Evolutionary conservation across 2,113 vertebrate genomes (phyloP), one percentile per base, ranked within the genome.

Genomic region (Perognathus longimembris): DNA sequence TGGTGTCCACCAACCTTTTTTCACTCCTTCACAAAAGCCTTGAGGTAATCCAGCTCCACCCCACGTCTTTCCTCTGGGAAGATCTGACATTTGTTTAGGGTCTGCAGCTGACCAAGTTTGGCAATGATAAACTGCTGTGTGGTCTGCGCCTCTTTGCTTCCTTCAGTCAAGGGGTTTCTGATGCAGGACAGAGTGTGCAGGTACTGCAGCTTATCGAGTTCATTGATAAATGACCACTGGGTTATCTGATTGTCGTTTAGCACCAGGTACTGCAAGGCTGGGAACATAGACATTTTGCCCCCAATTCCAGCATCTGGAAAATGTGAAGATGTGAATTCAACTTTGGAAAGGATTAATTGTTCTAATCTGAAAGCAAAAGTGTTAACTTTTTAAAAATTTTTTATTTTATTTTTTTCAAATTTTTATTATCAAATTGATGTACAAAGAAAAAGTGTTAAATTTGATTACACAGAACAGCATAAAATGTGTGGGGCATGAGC

Each of bases 1-100:
- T 97, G 97, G 24, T 98, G 97, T 1, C 99, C 99, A 3, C 98
- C 99, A 0, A 98, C 98, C 94, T 98, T 97, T 80, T 99, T 95
- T 99, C 99, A 99, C 32, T 98, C 98, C 5, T 93, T 97, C 4
- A 99, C 99, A 88, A 99, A 99, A 96, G 98, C 98, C 97, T 99
- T 99, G 17, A 98, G 98, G 96, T 99, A 99, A 93, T 99, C 99
- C 0, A 99, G 98, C 98, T 99, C 99, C 21, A 99, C 99, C 86
- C 99, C 99, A 89, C 92, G 98, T 93, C 99, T 96, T 81, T 99
- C 99, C 7, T 98, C 97, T 0, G 96, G 95, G 5, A 79, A 45
- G 79, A 99, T 97, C 99, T 98, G 61, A 24, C 97, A 98, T 75
- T 95, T 97, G 98, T 99, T 98, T 84, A 99, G 97, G 85, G 96